Percentiles rank a stretch among this genome's conserved stretches.
These are phyloP conservation scores for Metellina segmentata DNA, from an alignment of 2,888 invertebrate genomes.

Conservation along the genomic window DNA sequence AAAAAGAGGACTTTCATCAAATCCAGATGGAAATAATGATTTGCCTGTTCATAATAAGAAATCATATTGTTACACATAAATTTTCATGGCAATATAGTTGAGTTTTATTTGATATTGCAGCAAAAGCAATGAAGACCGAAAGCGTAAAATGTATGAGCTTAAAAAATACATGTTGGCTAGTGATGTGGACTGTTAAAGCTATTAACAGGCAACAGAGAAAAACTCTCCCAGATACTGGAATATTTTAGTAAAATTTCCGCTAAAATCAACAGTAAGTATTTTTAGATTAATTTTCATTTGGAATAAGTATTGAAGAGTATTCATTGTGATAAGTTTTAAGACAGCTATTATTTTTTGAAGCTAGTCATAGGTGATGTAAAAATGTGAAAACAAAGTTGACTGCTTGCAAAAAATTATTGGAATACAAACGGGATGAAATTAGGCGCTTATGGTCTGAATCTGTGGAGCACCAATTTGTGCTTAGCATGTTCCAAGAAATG, in stretches of 20 bases:
- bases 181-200: constrained; percentile 93
- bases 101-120: constrained; percentile 1
- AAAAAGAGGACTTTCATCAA: neutral
- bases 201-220: constrained; percentile 91
- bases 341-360: constrained; percentile 79
- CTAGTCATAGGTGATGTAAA: constrained; percentile 88
- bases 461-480: constrained; percentile 95
- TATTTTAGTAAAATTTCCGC: constrained; percentile 89
- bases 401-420: constrained; percentile 91
- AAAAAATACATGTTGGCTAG: constrained; percentile 96
- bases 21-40: neutral
- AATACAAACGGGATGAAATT: constrained; percentile 95
- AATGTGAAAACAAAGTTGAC: constrained; percentile 90
- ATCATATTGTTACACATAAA: too few relatives aligned
- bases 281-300: neutral
- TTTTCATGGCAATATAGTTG: neutral
- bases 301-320: neutral
- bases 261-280: constrained; percentile 84
- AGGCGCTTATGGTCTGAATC: constrained; percentile 96
- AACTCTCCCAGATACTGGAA: constrained; percentile 84
- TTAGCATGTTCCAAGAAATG: constrained; percentile 94
- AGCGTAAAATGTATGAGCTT: constrained; percentile 94
- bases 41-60: neutral
- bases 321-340: neutral
- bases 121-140: constrained; percentile 85